Base-by-base conservation (phyloP, 1,140 invertebrate genomes). In the Phocides pigmalion region DNA sequence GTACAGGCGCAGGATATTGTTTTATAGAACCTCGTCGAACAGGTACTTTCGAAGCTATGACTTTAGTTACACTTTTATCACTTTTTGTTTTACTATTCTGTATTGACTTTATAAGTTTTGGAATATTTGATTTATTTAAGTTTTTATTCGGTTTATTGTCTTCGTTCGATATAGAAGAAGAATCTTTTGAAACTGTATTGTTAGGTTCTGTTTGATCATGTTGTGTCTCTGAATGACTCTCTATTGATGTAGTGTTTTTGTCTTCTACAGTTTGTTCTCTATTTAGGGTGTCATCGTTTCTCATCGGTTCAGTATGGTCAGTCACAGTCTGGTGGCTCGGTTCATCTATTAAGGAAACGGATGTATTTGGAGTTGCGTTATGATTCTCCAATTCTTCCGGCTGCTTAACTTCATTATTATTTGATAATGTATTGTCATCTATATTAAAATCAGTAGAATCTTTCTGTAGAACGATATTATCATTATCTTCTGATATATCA, bases 41-140 rank as follows among this genome's bases (percentile, higher is more conserved):
- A 0, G 84, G 87, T 14, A 89, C 81, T 71, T 91, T 92, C 2
- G 87, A 92, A 32, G 79, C 68, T 51, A 88, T 77, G 28, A 83
- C 58, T 81, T 91, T 92, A 28, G 76, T 68, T 42, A 66, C 47
- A 44, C 58, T 76, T 76, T 84, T 89, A 47, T 86, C 81, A 12
- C 49, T 54, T 73, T 87, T 88, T 42, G 74, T 51, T 68, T 88
- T 88, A 64, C 53, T 78, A 59, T 62, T 79, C 44, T 77, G 75
- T 9, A 73, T 56, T 8, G 67, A 70, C 74, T 79, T 88, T 15
- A 90, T 67, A 20, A 78, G 75, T 69, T 89, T 87, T 44, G 87
- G 88, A 62, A 89, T 89, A 68, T 82, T 88, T 15, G 87, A 90
- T 69, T 84, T 87, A 66, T 66, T 41, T 64, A 22, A 35, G 8